A percentile compares a stretch with the other conserved stretches of the same genome.
These are phyloP conservation scores for Gopherus flavomarginatus DNA, from an alignment of 2,113 vertebrate genomes.

Conservation along the genomic window DNA sequence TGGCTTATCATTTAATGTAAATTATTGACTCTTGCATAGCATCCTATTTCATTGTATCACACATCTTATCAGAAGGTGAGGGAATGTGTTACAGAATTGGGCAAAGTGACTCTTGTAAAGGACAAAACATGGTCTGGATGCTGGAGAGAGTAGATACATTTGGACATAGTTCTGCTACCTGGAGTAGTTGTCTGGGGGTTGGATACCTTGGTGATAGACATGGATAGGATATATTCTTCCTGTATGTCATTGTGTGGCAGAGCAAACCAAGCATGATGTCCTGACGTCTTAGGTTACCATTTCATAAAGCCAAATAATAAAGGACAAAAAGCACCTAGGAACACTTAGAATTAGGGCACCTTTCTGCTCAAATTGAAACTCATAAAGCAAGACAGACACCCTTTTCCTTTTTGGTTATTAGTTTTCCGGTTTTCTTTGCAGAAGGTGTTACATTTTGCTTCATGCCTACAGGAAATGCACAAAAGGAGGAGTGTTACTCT, in stretches of 20 bases:
- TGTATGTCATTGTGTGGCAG: fast-evolving
- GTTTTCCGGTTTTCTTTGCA: not conserved
- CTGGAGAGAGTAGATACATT: not conserved
- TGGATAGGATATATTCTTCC: not conserved
- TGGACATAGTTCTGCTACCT: not conserved
- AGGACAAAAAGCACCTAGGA: not conserved
- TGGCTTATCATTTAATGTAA: slow-evolving; percentile 2
- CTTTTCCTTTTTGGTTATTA: not conserved
- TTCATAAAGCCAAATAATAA: not conserved
- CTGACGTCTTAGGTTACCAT: not conserved
- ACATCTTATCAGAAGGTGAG: not conserved
- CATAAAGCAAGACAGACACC: not conserved
- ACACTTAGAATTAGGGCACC: not conserved
- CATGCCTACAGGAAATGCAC: slow-evolving; percentile 8
- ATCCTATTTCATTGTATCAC: fast-evolving
- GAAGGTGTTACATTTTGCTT: not conserved
- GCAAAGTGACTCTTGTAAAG: not conserved
- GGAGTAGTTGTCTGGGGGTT: fast-evolving
- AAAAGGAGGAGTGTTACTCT: not conserved
- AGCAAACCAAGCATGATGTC: not conserved
- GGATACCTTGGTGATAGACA: fast-evolving
- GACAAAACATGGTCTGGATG: not conserved
- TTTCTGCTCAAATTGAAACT: not conserved
- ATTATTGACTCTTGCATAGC: slow-evolving; percentile 20
- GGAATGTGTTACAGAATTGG: not conserved